Evolutionary conservation across 2,113 vertebrate species (phyloP).

Genomic region (Atractosteus spatula): DNA sequence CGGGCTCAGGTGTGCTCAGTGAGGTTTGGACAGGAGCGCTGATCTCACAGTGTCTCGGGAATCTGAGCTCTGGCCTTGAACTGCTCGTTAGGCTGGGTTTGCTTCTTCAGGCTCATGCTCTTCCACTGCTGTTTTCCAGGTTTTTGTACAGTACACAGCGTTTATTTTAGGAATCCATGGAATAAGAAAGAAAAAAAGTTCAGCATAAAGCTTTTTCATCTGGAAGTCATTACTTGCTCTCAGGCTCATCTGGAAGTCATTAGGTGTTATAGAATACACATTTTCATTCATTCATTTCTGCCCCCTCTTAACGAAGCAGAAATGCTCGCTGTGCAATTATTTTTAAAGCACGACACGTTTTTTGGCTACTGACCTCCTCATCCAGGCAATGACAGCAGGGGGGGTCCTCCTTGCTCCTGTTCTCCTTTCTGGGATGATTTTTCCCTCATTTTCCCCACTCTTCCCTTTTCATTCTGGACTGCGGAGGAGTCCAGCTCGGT

Average conservation of each 20-base stretch:
- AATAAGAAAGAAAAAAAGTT: constrained; percentile 18
- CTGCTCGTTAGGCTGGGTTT: background rate
- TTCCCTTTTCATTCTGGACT: background rate
- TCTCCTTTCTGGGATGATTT: background rate
- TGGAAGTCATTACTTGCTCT: constrained; percentile 39
- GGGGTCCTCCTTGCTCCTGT: background rate
- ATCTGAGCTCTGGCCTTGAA: no score
- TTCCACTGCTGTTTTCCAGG: constrained; percentile 26
- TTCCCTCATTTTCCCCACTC: background rate
- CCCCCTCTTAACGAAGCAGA: constrained; percentile 31
- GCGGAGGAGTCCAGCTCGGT: no score
- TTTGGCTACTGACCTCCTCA: constrained; percentile 10
- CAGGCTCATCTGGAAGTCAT: constrained; percentile 47
- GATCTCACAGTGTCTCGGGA: no score
- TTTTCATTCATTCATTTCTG: constrained; percentile 38
- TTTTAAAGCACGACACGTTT: constrained; percentile 22
- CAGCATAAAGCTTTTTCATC: constrained; percentile 34
- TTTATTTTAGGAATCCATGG: constrained; percentile 42
- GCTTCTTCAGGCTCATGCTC: background rate
- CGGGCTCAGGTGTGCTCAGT: no score
- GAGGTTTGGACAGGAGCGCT: no score
- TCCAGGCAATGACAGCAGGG: constrained; percentile 12
- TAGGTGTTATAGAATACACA: constrained; percentile 42
- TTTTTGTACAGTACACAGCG: constrained; percentile 31
- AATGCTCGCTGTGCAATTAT: constrained; percentile 26